These are phyloP conservation scores for Melanotaenia nigrans DNA, from an alignment of 2,797 vertebrate genomes.

Conservation along the genomic window DNA sequence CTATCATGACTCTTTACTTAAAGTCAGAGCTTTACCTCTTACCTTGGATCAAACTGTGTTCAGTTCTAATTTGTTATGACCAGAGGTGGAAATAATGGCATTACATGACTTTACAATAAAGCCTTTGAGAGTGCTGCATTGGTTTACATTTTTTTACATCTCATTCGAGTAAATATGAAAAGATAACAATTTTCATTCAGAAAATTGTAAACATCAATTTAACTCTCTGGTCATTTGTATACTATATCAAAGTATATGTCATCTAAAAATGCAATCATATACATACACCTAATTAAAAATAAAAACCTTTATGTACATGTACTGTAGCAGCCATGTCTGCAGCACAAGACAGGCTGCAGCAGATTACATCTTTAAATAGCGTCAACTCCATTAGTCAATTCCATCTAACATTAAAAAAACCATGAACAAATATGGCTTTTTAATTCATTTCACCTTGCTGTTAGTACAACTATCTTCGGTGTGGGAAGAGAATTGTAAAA, in stretches of 20 bases:
- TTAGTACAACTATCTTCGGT: neutral
- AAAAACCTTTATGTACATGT: neutral
- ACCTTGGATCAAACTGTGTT: slow-evolving; percentile 4
- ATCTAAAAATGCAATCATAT: no score
- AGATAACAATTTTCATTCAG: neutral
- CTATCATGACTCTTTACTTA: slow-evolving; percentile 22
- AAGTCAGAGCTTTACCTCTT: slow-evolving; percentile 15
- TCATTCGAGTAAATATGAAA: neutral
- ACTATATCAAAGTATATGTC: no score
- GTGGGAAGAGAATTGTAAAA: neutral
- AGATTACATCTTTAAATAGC: neutral
- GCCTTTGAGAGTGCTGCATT: neutral
- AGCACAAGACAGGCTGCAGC: neutral
- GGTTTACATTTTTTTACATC: neutral
- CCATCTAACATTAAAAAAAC: neutral
- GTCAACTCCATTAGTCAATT: neutral
- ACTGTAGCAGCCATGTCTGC: neutral
- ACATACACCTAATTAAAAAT: neutral
- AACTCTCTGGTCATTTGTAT: neutral
- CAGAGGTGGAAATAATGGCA: neutral
- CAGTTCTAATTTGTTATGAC: slow-evolving; percentile 18
- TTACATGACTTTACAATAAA: neutral
- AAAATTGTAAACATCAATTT: neutral
- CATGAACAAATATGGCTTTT: neutral
- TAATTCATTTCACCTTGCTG: neutral